Evolutionary conservation across 2,888 invertebrate genomes (phyloP).

Genomic region (Agrilus cyanescens): DNA sequence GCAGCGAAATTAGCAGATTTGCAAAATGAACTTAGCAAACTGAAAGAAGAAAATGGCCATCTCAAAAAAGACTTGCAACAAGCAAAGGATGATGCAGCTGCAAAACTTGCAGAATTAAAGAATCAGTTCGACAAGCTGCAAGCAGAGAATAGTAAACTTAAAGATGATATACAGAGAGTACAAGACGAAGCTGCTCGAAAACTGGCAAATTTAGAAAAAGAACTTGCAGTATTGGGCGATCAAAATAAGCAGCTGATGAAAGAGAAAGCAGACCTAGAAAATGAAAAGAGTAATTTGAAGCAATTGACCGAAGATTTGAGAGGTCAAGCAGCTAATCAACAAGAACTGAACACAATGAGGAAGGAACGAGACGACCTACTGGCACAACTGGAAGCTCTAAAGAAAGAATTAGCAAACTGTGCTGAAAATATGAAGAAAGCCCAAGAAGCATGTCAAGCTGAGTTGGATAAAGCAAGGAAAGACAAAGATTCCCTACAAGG

Average conservation of each 20-base stretch:
- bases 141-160: no score
- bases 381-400: conserved; percentile 20
- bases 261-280: conserved; percentile 10
- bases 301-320: conserved; percentile 3
- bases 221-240: conserved; percentile 8
- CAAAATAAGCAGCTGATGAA: conserved; percentile 11
- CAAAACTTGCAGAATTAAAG: neutral
- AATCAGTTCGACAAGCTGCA: no score
- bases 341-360: conserved; percentile 14
- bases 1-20: conserved; percentile 2
- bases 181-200: neutral
- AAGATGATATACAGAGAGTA: no score
- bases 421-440: conserved; percentile 10
- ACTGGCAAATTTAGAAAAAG: conserved; percentile 4
- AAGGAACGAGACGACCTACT: conserved; percentile 22
- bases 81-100: conserved; percentile 2
- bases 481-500: conserved; percentile 24
- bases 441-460: conserved; percentile 7
- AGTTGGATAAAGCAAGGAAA: conserved; percentile 18
- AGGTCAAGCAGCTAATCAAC: conserved; percentile 5
- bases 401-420: conserved; percentile 18
- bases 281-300: conserved; percentile 17
- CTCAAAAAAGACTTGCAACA: conserved; percentile 4
- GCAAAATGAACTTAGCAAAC: neutral
- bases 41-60: conserved; percentile 7